Conservation (phyloP, 2,888 invertebrate genomes). For the Dendrolimus houi region DNA sequence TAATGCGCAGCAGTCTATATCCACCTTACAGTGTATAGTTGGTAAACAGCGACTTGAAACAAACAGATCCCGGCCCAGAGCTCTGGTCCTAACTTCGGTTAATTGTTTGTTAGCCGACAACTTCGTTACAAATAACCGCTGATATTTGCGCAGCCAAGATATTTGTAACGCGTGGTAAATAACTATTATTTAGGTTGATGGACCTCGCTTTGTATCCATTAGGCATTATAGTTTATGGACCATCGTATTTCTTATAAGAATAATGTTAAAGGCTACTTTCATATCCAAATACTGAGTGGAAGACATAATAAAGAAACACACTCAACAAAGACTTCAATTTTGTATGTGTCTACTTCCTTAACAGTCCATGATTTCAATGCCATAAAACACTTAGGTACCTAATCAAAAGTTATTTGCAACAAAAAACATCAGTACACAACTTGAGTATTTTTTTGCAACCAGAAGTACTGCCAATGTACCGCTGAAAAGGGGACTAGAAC, state of each 20-base stretch:
- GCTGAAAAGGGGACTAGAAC: too few species aligned
- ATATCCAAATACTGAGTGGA: too few species aligned
- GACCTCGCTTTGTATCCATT: background rate
- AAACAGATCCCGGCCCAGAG: constrained; percentile 45
- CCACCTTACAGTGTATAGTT: constrained; percentile 24
- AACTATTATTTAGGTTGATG: background rate
- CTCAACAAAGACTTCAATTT: too few species aligned
- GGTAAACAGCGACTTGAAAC: constrained; percentile 53
- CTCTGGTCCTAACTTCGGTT: constrained; percentile 44
- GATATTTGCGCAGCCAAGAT: constrained; percentile 3
- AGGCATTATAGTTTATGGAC: background rate
- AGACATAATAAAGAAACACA: too few species aligned
- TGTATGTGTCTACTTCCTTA: too few species aligned
- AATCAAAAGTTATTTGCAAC: too few species aligned
- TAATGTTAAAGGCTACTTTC: too few species aligned
- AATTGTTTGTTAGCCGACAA: constrained; percentile 48
- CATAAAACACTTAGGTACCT: too few species aligned
- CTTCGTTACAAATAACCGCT: constrained; percentile 39
- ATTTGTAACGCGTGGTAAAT: background rate
- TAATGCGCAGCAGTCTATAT: background rate
- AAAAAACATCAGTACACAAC: too few species aligned
- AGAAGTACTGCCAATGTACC: too few species aligned
- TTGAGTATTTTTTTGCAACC: too few species aligned
- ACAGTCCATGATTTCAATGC: too few species aligned
- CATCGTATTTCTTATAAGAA: background rate